Conservation (phyloP, 1,140 invertebrate genomes). For the Drosophila tropicalis region DNA sequence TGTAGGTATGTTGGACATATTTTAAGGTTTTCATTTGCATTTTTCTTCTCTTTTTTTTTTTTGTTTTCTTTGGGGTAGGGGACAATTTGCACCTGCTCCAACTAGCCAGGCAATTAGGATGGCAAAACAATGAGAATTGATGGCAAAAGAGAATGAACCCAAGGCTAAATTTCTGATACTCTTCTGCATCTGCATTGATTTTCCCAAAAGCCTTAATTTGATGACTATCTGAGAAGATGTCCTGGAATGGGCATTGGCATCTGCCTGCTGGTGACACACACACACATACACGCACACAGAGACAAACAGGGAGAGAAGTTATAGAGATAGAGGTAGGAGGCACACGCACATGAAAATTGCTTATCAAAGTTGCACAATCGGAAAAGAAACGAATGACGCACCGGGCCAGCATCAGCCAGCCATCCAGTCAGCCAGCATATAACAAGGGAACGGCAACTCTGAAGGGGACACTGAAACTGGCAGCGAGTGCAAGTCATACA, state of each 20-base stretch:
- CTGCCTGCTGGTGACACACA: constrained; percentile 68
- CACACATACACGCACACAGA: constrained; percentile 57
- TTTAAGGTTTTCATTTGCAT: constrained; percentile 78
- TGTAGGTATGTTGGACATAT: constrained; percentile 48
- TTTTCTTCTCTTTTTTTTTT: constrained; percentile 33
- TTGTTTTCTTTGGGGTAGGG: constrained; percentile 29
- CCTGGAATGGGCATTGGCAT: constrained; percentile 35
- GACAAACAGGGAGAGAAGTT: background rate
- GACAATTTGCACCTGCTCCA: constrained; percentile 70
- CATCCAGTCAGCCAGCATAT: constrained; percentile 28
- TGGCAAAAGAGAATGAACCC: background rate
- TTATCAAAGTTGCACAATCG: constrained; percentile 76
- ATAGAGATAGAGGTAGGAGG: constrained; percentile 29
- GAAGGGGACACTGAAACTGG: background rate
- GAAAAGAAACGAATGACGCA: constrained; percentile 44
- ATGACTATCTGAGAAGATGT: constrained; percentile 60
- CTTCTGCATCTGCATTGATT: constrained; percentile 63
- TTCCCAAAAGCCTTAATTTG: constrained; percentile 65
- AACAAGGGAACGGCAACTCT: constrained; percentile 31
- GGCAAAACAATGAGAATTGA: constrained; percentile 55
- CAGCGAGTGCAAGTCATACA: constrained; percentile 44
- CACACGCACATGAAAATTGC: constrained; percentile 61
- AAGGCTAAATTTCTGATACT: background rate
- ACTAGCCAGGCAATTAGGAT: constrained; percentile 65
- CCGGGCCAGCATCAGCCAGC: constrained; percentile 28